Evolutionary conservation across 2,888 invertebrate species (phyloP).

Genomic region (Perithous albicinctus): DNA sequence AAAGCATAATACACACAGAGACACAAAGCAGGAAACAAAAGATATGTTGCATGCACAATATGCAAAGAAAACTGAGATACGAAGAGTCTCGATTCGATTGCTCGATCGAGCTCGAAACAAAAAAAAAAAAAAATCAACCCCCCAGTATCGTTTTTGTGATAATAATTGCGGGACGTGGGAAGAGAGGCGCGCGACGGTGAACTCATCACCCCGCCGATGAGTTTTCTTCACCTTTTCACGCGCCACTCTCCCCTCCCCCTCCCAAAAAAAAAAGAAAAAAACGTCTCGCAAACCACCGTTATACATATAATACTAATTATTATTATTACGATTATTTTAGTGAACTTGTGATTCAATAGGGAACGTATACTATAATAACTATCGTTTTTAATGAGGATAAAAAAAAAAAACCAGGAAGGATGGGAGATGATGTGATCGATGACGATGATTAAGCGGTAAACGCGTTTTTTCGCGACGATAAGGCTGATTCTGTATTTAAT

Average conservation of each 20-base stretch:
- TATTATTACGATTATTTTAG: slow-evolving; percentile 68
- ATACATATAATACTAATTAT: slow-evolving; percentile 53
- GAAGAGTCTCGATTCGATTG: background rate
- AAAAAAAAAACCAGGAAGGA: slow-evolving; percentile 65
- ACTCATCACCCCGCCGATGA: slow-evolving; percentile 32
- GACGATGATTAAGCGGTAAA: slow-evolving; percentile 65
- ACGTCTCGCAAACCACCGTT: slow-evolving; percentile 59
- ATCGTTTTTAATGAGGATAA: slow-evolving; percentile 59
- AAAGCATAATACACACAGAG: slow-evolving; percentile 38
- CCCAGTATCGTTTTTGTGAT: slow-evolving; percentile 79
- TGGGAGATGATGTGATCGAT: slow-evolving; percentile 58
- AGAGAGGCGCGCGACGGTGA: background rate
- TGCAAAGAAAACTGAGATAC: slow-evolving; percentile 33
- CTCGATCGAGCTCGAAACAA: slow-evolving; percentile 29
- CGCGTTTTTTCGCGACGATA: slow-evolving; percentile 72
- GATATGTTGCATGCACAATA: slow-evolving; percentile 34
- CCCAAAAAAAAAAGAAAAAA: too few relatives aligned
- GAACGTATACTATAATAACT: slow-evolving; percentile 74
- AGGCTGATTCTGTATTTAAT: slow-evolving; percentile 82
- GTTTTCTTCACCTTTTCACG: background rate
- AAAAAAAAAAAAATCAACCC: too few relatives aligned
- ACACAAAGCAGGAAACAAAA: slow-evolving; percentile 14
- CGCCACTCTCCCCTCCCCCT: background rate
- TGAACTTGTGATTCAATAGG: slow-evolving; percentile 80
- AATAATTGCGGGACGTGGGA: slow-evolving; percentile 58